Base-by-base conservation (phyloP, 2,797 vertebrate species). In the Malurus leucopterus region DNA sequence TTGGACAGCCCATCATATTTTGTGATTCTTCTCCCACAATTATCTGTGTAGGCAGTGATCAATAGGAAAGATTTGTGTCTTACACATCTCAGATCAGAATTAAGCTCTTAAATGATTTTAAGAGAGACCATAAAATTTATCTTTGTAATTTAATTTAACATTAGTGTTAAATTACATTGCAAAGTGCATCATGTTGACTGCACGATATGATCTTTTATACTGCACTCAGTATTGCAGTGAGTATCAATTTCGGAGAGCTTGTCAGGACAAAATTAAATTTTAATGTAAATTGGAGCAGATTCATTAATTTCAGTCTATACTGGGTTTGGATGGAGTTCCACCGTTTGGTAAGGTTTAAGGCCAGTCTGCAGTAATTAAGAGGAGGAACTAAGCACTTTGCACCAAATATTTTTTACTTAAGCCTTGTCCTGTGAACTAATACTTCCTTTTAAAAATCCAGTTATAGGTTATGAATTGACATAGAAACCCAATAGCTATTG, bases 111-210 rank as follows among this genome's bases (percentile, higher is more conserved):
- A 94, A 92, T 88, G 69, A 89, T 92, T 93, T 91, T 92, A 90
- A 88, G 65, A 82, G 63, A 64, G 71, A 76, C 15, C 32, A 51
- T 91, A 93, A 93, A 75, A 91, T 84, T 93, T 86, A 89, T 86
- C 80, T 88, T 86, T 76, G 57, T 73, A 86, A 92, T 93, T 93
- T 94, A 90, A 92, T 91, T 91, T 88, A 91, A 94, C 77, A 79
- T 93, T 86, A 88, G 68, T 71, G 68, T 86, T 93, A 94, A 91
- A 88, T 78, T 81, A 90, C 88, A 95, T 68, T 88, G 77, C 79
- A 74, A 94, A 93, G 80, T 91, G 86, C 77, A 92, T 89, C 83
- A 86, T 88, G 89, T 88, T 93, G 93, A 82, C 91, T 93, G 57
- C 59, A 68, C 34, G 63, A 83, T 83, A 90, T 53, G 70, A 80